Evolutionary conservation across 2,113 vertebrate species (phyloP).

Genomic region (Pedetes capensis): DNA sequence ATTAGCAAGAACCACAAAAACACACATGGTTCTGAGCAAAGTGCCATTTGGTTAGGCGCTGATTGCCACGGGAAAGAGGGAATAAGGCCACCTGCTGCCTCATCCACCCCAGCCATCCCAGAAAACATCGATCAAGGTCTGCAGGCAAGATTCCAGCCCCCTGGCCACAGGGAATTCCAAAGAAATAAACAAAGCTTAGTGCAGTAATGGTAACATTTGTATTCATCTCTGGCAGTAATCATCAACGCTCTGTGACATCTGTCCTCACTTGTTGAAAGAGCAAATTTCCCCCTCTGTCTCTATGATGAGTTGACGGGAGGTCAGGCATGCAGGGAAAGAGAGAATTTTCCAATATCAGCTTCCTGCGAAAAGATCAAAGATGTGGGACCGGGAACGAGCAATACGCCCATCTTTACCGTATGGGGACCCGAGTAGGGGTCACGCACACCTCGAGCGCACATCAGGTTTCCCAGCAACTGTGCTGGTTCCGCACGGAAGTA

Average conservation of each 20-base stretch:
- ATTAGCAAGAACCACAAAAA: not conserved
- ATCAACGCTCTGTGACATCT: slow-evolving; percentile 20
- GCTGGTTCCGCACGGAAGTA: not conserved
- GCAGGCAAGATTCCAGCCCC: not conserved
- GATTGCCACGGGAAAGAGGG: not conserved
- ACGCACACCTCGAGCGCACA: too few relatives aligned
- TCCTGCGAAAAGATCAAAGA: not conserved
- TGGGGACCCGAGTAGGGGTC: fast-evolving
- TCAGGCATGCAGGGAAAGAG: not conserved
- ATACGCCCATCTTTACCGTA: not conserved
- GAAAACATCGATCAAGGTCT: not conserved
- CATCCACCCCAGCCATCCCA: not conserved
- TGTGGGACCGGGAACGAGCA: not conserved
- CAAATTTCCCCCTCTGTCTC: slow-evolving; percentile 26
- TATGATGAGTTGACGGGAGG: not conserved
- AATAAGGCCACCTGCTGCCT: not conserved
- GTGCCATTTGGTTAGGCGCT: not conserved
- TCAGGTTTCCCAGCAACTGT: fast-evolving
- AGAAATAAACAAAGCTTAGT: slow-evolving; percentile 11
- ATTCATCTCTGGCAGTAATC: slow-evolving; percentile 17
- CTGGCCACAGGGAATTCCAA: not conserved
- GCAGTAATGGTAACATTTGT: not conserved
- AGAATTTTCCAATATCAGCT: slow-evolving; percentile 6
- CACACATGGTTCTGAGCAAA: not conserved
- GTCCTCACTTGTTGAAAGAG: slow-evolving; percentile 38